phyloP scores from a whole-genome alignment of 2,113 vertebrate genomes.

The Azemiops feae region DNA sequence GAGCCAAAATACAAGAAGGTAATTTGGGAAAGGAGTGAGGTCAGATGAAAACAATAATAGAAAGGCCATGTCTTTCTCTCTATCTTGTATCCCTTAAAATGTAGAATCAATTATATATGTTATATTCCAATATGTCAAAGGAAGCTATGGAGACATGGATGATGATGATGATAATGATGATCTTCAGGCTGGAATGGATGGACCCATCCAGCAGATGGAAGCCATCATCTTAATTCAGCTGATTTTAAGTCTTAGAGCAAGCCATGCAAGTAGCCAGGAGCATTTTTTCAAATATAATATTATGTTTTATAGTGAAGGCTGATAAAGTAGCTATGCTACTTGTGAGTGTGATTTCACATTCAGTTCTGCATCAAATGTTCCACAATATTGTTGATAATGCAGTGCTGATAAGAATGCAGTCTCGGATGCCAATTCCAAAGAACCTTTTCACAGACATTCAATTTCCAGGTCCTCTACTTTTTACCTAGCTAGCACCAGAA shows the following conservation, averaged over 20 bases:
- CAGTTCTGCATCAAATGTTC: neutral
- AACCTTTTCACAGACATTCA: neutral
- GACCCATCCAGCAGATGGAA: neutral
- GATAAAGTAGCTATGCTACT: neutral
- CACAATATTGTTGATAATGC: neutral
- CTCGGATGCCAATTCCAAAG: neutral
- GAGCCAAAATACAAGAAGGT: neutral
- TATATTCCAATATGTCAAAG: neutral
- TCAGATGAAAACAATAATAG: neutral
- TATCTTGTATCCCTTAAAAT: neutral
- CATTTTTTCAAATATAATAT: neutral
- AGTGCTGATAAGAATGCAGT: neutral
- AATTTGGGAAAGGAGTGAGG: neutral
- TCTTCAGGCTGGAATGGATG: neutral
- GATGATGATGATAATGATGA: neutral
- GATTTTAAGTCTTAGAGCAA: neutral
- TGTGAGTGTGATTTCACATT: neutral
- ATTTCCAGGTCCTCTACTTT: neutral
- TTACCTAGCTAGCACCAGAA: neutral
- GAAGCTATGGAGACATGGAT: neutral
- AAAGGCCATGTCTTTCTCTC: neutral
- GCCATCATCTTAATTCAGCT: neutral
- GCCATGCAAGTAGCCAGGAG: neutral
- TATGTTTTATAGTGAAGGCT: neutral
- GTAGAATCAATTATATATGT: neutral